Evolutionary conservation across 1,140 invertebrate species (phyloP).

Genomic region (Zophobas atratus): DNA sequence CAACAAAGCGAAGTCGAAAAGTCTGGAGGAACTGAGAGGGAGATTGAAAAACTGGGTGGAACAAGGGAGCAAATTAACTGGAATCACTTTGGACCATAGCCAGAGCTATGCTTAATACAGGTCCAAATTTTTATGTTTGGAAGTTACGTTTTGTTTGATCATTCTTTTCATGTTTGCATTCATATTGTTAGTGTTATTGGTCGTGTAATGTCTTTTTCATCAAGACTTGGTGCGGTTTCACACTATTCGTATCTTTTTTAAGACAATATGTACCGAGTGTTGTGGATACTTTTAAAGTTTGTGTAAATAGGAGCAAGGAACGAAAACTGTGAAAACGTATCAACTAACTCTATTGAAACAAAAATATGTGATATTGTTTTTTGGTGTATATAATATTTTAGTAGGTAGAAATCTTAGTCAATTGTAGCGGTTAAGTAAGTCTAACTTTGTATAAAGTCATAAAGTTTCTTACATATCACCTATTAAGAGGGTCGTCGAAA

Average conservation of each 20-base stretch:
- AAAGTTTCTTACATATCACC: slow-evolving; percentile 34
- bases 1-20: slow-evolving; percentile 92
- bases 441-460: slow-evolving; percentile 10
- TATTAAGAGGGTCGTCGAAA: slow-evolving; percentile 9
- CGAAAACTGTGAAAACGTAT: too few relatives aligned
- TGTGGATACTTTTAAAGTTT: too few relatives aligned
- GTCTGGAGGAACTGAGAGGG: slow-evolving; percentile 86
- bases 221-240: background rate
- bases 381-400: background rate
- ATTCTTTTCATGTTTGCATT: slow-evolving; percentile 12
- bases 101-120: slow-evolving; percentile 65
- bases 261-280: too few relatives aligned
- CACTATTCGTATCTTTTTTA: background rate
- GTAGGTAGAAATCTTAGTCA: slow-evolving; percentile 13
- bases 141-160: slow-evolving; percentile 28
- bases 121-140: slow-evolving; percentile 25
- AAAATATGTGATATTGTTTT: slow-evolving; percentile 28
- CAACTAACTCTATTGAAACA: background rate
- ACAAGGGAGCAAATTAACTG: slow-evolving; percentile 77
- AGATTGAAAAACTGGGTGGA: slow-evolving; percentile 88
- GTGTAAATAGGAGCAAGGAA: too few relatives aligned
- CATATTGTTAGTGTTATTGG: background rate
- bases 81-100: slow-evolving; percentile 64
- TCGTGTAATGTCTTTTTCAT: background rate
- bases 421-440: background rate